Conservation (phyloP, 2,797 vertebrate genomes). For the Neostethus bicornis region DNA sequence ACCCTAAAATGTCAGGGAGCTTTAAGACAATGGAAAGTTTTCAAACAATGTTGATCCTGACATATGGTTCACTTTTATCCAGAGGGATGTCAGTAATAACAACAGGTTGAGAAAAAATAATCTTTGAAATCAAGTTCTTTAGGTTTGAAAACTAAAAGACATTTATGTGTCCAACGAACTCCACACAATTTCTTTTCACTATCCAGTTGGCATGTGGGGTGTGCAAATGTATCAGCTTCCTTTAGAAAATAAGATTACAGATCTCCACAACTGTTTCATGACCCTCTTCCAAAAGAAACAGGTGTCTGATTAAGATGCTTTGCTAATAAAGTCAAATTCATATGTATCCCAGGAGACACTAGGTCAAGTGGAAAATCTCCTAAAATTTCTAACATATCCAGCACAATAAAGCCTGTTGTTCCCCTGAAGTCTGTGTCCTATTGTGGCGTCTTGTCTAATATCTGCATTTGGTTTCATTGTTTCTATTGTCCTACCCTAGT, state of each 20-base stretch:
- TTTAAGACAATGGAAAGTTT: no score
- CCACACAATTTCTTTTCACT: background rate
- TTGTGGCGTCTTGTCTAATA: slow-evolving; percentile 61
- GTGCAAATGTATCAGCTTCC: background rate
- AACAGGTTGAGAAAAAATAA: no score
- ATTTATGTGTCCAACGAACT: no score
- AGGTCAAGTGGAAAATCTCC: slow-evolving; percentile 34
- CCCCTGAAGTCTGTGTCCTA: slow-evolving; percentile 50
- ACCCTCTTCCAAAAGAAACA: slow-evolving; percentile 4
- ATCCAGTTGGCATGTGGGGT: background rate
- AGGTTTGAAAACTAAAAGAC: no score
- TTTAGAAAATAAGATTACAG: background rate
- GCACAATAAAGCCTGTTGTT: slow-evolving; percentile 62
- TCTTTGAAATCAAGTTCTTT: no score
- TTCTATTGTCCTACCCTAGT: slow-evolving; percentile 56
- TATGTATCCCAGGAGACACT: slow-evolving; percentile 45
- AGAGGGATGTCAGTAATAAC: no score
- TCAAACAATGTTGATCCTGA: no score
- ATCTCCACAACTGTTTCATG: background rate
- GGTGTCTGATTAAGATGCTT: slow-evolving; percentile 8
- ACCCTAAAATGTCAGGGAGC: background rate
- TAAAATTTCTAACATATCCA: slow-evolving; percentile 43
- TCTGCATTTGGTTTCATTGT: slow-evolving; percentile 58
- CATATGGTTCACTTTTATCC: no score
- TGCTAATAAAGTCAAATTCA: slow-evolving; percentile 21